These are phyloP conservation scores for Drosophila insularis DNA, from an alignment of 1,140 invertebrate species.

Conservation along the genomic window DNA sequence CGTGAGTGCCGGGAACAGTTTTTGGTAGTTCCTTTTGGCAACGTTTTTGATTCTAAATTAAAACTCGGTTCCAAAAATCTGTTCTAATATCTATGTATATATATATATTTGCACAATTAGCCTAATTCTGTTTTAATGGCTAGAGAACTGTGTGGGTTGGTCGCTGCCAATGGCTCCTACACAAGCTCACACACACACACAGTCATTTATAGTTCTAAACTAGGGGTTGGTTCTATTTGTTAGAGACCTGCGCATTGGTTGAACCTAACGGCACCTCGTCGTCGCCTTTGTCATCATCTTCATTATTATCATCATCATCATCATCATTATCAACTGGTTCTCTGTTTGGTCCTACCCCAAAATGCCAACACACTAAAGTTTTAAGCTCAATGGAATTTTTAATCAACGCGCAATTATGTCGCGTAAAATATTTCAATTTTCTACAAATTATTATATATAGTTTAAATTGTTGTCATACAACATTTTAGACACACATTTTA, in stretches of 20 bases:
- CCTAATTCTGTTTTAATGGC: constrained; percentile 55
- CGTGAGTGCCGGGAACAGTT: neutral
- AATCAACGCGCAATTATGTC: constrained; percentile 74
- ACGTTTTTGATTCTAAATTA: neutral
- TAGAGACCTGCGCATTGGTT: constrained; percentile 72
- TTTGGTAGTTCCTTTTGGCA: neutral
- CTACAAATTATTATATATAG: constrained; percentile 5
- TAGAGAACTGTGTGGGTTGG: constrained; percentile 66
- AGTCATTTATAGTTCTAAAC: constrained; percentile 50
- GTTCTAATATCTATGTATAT: neutral
- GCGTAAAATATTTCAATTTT: constrained; percentile 4
- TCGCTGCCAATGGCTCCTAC: constrained; percentile 67
- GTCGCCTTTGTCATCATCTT: constrained; percentile 6
- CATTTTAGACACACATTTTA: neutral
- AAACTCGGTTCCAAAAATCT: neutral
- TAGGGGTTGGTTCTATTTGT: constrained; percentile 71
- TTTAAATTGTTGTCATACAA: neutral
- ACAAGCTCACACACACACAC: constrained; percentile 36
- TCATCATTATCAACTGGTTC: constrained; percentile 37
- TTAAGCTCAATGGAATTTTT: constrained; percentile 60
- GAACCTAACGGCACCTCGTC: constrained; percentile 24
- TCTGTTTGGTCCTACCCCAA: constrained; percentile 67
- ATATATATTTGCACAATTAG: constrained; percentile 51
- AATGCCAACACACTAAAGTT: constrained; percentile 2
- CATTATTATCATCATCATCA: constrained; percentile 17